phyloP scores from a whole-genome alignment of 92 coral and sea anemone species.

The Virgularia gustaviana region DNA sequence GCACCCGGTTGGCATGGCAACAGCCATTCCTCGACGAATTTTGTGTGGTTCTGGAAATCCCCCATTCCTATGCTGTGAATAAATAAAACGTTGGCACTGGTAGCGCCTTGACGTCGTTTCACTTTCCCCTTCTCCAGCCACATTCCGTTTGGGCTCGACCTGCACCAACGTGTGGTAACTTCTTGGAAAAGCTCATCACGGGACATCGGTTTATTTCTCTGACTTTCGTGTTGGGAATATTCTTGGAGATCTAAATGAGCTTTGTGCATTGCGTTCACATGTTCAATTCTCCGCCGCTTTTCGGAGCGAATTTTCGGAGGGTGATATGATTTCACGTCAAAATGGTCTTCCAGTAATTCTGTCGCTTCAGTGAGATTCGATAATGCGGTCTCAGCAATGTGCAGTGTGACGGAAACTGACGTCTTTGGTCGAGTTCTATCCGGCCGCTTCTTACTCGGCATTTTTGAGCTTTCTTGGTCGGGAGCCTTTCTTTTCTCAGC shows the following conservation, averaged over 20 bases:
- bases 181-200: slow-evolving; percentile 24
- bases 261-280: slow-evolving; percentile 18
- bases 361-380: slow-evolving; percentile 18
- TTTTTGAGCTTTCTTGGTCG: not conserved
- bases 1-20: slow-evolving; percentile 15
- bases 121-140: slow-evolving; percentile 17
- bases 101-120: not conserved
- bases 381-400: not conserved
- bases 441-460: slow-evolving; percentile 14
- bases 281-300: slow-evolving; percentile 13
- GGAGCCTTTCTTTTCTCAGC: slow-evolving; percentile 15
- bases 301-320: not conserved
- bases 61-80: slow-evolving; percentile 16
- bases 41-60: slow-evolving; percentile 2
- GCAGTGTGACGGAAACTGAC: not conserved
- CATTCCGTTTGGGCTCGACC: not conserved
- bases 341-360: slow-evolving; percentile 21
- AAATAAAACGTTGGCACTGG: slow-evolving; percentile 4
- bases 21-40: slow-evolving; percentile 25
- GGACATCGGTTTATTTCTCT: slow-evolving; percentile 7
- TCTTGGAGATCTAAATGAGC: slow-evolving; percentile 4
- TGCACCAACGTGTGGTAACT: slow-evolving; percentile 17
- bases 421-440: slow-evolving; percentile 4
- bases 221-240: not conserved
- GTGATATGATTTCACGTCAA: slow-evolving; percentile 12